Base-by-base conservation (phyloP, 2,113 vertebrate genomes). In the Paramisgurnus dabryanus region DNA sequence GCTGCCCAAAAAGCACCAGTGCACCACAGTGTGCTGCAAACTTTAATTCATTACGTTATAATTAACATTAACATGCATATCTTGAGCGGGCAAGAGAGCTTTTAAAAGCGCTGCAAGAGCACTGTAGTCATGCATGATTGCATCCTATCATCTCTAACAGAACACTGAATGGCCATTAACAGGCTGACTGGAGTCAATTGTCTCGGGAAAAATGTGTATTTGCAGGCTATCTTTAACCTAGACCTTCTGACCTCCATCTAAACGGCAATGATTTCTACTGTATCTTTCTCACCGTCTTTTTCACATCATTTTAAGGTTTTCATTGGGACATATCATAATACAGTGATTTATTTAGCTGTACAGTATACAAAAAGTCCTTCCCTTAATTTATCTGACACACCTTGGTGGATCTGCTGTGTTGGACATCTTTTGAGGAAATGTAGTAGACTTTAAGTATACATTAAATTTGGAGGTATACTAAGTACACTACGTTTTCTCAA, bases 401-500 rank as follows among this genome's bases (percentile, higher is more conserved):
- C 27, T 34, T 43, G 64, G 9, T 39, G 53, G 6, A 67, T 27
- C 50, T 73, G n/a, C 17, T 9, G 58, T 27, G 10, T 34, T 61
- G 45, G 12, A 11, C 70, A 71, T 80, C 68, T 80, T 85, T 85
- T 89, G 89, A 89, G 86, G 76, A 92, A 93, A 93, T 91, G 91
- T 93, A 93, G 92, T 92, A 87, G 90, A 92, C 92, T 92, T 89
- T 78, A 86, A 89, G 92, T 93, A 93, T 93, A 93, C 90, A 85
- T 91, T 86, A 79, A 86, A 87, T 40, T 50, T 86, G 71, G 81
- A 83, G 87, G 92, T 93, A 93, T 93, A 92, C 92, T 92, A 92
- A 93, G 92, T 92, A 91, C 89, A 93, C 92, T 93, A 93, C 88
- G 89, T 92, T 93, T 92, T 90, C 90, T 87, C 89, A 91, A 89